These are phyloP conservation scores for Andricus curvator DNA, from an alignment of 2,888 invertebrate genomes.

Conservation along the genomic window DNA sequence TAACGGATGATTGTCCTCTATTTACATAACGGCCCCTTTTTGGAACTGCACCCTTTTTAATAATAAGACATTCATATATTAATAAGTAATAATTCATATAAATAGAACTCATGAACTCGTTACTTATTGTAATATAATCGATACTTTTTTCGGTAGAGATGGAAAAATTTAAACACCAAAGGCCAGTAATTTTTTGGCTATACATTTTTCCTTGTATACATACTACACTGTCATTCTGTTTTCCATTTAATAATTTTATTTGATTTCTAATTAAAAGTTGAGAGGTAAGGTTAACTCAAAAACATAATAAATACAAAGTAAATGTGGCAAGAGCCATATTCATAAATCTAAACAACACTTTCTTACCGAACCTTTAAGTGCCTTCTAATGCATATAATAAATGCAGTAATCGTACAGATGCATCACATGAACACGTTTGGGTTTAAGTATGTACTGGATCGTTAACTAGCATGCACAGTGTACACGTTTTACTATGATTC, in stretches of 20 bases:
- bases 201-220: background rate
- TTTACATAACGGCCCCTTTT: no score
- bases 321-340: background rate
- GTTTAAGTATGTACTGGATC: background rate
- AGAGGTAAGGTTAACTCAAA: background rate
- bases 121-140: no score
- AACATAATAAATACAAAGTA: background rate
- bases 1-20: no score
- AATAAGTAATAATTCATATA: no score
- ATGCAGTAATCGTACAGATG: background rate
- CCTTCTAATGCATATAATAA: background rate
- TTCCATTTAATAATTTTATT: background rate
- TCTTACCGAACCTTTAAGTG: background rate
- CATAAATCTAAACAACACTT: slow-evolving; percentile 4
- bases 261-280: background rate
- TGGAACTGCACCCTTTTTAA: no score
- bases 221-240: background rate
- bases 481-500: background rate
- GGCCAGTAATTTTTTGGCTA: background rate
- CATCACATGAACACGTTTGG: background rate
- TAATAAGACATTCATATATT: no score
- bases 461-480: background rate
- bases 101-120: no score
- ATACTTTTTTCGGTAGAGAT: no score
- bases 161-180: no score